phyloP scores from a whole-genome alignment of 2,888 invertebrate genomes.

The Agapostemon virescens region DNA sequence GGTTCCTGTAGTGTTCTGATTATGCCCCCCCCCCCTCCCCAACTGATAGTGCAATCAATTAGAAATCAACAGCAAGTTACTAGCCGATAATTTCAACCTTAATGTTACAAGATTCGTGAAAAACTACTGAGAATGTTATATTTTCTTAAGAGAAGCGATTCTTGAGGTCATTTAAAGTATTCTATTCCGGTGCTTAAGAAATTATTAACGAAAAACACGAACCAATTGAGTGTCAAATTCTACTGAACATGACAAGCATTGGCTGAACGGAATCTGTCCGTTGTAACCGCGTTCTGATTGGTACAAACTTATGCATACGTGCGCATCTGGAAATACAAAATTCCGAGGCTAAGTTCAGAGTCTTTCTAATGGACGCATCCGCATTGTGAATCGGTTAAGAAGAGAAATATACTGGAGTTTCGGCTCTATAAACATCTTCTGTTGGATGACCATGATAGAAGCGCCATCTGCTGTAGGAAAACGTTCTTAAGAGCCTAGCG shows the following conservation, averaged over 20 bases:
- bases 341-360: background rate
- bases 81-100: too few relatives aligned
- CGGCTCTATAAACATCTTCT: background rate
- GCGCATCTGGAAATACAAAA: too few relatives aligned
- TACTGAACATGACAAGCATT: too few relatives aligned
- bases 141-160: too few relatives aligned
- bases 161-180: background rate
- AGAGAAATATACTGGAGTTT: background rate
- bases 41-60: background rate
- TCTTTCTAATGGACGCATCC: background rate
- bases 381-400: background rate
- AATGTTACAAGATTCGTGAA: too few relatives aligned
- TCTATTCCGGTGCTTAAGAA: background rate
- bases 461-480: conserved; percentile 67
- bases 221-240: background rate
- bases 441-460: conserved; percentile 23
- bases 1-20: too few relatives aligned
- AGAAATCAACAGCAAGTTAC: background rate
- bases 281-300: too few relatives aligned
- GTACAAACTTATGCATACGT: too few relatives aligned
- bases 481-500: conserved; percentile 53
- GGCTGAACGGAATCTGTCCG: too few relatives aligned
- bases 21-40: too few relatives aligned
- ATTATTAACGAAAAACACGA: background rate
- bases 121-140: too few relatives aligned